Conservation (phyloP, 1,140 invertebrate genomes). For the Dendrolimus kikuchii region DNA sequence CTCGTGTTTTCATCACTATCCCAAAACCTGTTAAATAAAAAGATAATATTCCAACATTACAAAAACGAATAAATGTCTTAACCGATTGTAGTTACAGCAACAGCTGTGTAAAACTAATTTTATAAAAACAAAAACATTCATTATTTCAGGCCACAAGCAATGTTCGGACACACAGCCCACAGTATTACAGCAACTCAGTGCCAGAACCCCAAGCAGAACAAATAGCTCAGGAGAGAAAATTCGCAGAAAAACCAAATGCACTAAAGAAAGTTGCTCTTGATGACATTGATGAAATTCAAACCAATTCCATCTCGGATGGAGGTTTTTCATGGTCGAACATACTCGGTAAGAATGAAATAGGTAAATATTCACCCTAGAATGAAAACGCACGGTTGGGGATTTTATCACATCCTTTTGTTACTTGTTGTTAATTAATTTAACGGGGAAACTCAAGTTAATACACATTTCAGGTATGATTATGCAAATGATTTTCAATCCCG, state of each 20-base stretch:
- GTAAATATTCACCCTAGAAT: not conserved
- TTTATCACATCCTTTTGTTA: not conserved
- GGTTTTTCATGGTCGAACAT: constrained; percentile 91
- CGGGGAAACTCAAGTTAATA: too few species aligned
- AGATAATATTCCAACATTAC: too few species aligned
- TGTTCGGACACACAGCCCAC: constrained; percentile 64
- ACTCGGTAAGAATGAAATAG: constrained; percentile 72
- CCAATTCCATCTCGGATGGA: constrained; percentile 82
- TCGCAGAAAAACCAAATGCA: constrained; percentile 89
- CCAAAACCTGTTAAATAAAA: too few species aligned
- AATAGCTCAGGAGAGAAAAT: constrained; percentile 78
- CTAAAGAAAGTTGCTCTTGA: constrained; percentile 89
- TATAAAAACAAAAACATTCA: not conserved
- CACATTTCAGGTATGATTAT: constrained; percentile 78
- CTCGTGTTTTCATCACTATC: too few species aligned
- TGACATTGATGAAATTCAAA: constrained; percentile 85
- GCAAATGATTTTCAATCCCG: constrained; percentile 86
- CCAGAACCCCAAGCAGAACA: constrained; percentile 36
- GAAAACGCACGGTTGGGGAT: constrained; percentile 1
- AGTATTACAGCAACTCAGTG: constrained; percentile 69
- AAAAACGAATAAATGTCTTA: too few species aligned
- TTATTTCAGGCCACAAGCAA: constrained; percentile 59
- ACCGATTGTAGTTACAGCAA: constrained; percentile 5
- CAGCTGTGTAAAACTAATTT: not conserved
- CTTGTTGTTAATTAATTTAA: constrained; percentile 4